A percentile compares a stretch with the other conserved stretches of the same genome.
phyloP scores from a whole-genome alignment of 2,113 vertebrate species.

The Megaceryle maxima region DNA sequence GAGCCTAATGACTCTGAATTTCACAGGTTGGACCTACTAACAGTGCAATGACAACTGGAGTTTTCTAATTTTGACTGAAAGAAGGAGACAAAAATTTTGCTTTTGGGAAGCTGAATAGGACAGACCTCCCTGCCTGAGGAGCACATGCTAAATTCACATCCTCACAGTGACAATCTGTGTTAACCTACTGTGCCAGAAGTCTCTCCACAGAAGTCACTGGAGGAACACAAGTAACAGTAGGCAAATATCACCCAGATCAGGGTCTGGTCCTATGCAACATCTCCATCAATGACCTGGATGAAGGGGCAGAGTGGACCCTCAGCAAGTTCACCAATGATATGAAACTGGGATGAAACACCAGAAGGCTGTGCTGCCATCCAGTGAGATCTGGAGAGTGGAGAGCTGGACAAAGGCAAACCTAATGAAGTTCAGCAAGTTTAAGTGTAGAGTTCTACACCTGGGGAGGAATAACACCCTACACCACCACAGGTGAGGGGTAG shows the following conservation, averaged over 20 bases:
- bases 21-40: background rate
- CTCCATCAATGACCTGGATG: no score
- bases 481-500: no score
- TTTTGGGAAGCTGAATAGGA: background rate
- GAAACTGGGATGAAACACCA: no score
- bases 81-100: background rate
- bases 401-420: no score
- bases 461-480: no score
- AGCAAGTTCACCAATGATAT: no score
- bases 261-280: no score
- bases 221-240: background rate
- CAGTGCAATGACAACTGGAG: background rate
- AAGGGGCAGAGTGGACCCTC: no score
- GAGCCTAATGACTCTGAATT: background rate
- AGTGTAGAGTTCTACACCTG: no score
- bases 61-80: background rate
- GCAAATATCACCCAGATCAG: background rate
- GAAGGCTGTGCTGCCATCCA: no score
- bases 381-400: no score
- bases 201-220: background rate
- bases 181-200: background rate
- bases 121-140: background rate
- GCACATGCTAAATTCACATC: background rate
- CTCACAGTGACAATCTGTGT: background rate
- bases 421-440: no score